A percentile compares a stretch with the other conserved stretches of the same genome.
Evolutionary conservation across 2,888 invertebrate genomes (phyloP).

Genomic region (Aethes cnicana): DNA sequence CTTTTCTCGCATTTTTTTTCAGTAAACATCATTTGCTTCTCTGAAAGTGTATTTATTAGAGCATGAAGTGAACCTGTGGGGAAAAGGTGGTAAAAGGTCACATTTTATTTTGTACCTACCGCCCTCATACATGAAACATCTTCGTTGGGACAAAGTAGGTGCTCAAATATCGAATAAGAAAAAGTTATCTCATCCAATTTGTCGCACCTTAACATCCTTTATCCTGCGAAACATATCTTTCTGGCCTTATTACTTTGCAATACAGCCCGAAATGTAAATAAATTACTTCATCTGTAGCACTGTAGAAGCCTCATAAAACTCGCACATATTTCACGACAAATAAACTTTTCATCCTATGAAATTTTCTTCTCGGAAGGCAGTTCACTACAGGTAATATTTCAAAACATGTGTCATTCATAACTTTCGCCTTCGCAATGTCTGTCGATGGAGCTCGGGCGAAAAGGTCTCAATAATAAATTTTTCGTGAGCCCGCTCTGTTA

Average conservation of each 20-base stretch:
- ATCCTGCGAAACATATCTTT: conserved; percentile 59
- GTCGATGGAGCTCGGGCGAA: conserved; percentile 79
- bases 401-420: conserved; percentile 83
- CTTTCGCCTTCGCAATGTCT: conserved; percentile 82
- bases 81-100: background rate
- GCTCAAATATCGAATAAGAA: conserved; percentile 46
- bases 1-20: conserved; percentile 2
- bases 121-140: conserved; percentile 20
- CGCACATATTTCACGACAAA: conserved; percentile 81
- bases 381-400: conserved; percentile 81
- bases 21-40: conserved; percentile 6
- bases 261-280: conserved; percentile 66
- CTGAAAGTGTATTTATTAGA: background rate
- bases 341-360: conserved; percentile 80
- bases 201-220: conserved; percentile 70
- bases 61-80: background rate
- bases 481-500: conserved; percentile 78
- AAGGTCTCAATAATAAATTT: conserved; percentile 82
- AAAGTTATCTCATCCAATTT: conserved; percentile 77
- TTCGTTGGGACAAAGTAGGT: conserved; percentile 23
- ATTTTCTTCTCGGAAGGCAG: conserved; percentile 72
- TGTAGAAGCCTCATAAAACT: conserved; percentile 79
- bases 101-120: conserved; percentile 9
- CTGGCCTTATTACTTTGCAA: conserved; percentile 66
- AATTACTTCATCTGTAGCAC: conserved; percentile 74